Percentiles rank a stretch among this genome's conserved stretches.
phyloP scores from a whole-genome alignment of 2,113 vertebrate genomes.

The Numida meleagris region DNA sequence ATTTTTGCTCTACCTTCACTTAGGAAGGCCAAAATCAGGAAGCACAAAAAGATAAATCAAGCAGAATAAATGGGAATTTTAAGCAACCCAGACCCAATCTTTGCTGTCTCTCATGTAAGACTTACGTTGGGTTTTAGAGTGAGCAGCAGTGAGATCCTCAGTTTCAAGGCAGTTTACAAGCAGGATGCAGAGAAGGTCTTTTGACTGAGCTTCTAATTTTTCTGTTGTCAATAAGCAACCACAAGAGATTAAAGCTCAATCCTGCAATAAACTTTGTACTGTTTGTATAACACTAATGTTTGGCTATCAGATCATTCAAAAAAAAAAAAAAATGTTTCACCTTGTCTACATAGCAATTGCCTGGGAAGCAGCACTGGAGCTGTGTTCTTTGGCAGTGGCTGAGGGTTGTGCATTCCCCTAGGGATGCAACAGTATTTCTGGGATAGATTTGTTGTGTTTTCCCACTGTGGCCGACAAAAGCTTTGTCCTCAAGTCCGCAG shows the following conservation, averaged over 20 bases:
- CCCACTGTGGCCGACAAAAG: not conserved
- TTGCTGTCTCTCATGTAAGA: not conserved
- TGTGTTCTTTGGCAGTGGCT: not conserved
- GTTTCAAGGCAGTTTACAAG: not conserved
- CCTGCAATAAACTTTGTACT: constrained; percentile 62
- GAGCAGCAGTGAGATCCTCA: not conserved
- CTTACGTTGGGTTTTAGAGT: constrained; percentile 8
- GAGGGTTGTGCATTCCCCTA: not conserved
- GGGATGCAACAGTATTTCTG: not conserved
- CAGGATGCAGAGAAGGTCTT: not conserved
- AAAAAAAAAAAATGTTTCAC: not conserved
- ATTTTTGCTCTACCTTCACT: not conserved
- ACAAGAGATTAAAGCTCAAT: constrained; percentile 61
- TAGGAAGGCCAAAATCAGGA: not conserved
- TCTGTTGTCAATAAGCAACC: constrained; percentile 36
- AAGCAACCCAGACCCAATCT: not conserved
- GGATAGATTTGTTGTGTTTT: not conserved
- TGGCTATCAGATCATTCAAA: not conserved
- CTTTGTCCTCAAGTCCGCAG: not conserved
- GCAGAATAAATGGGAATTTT: not conserved
- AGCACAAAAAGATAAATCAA: not conserved
- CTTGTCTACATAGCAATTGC: accelerated
- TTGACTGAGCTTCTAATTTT: not conserved
- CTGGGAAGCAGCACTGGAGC: not conserved
- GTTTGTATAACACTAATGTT: constrained; percentile 7